Base-by-base conservation (phyloP, 2,797 vertebrate genomes). In the Columba guinea region DNA sequence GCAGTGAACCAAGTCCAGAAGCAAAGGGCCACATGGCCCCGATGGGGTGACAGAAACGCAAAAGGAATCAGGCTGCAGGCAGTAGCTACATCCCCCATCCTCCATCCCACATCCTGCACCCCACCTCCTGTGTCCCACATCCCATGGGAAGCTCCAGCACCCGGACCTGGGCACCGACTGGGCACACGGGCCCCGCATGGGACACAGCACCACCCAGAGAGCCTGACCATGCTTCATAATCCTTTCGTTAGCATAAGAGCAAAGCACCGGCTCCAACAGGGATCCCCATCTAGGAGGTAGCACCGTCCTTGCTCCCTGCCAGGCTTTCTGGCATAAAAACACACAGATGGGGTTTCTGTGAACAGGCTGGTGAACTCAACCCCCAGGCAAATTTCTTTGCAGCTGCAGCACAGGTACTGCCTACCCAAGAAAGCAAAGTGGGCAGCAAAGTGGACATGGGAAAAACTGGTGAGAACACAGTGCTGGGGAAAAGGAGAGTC, bases 101-200 rank as follows among this genome's bases (percentile, higher is more conserved):
- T 17, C 23, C 1, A 0, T 52, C 39, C 32, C 41, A 23, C 1
- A 0, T 52, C 39, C 32, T 8, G 4, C 41, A 30, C 27, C 34
- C 35, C 6, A 3, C 26, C 51, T 30, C 59, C 20, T 13, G 6
- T n/a, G 27, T 10, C 60, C 41, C 2, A 2, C 53, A 41, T 9
- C 32, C 48, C 13, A 4, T 3, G 1, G 23, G 23, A 68, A 22
- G 65, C 39, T 63, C 37, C 44, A 24, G 7, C 3, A 1, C 39
- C 46, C 39, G 12, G 39, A 13, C 39, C 11, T 39, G 39, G 39
- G 39, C 39, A 39, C 39, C 39, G 39, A 39, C 39, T 39, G 39
- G 39, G 39, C 39, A 39, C 39, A 39, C 39, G 9, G 39, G 39
- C 44, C 60, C 34, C 0, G 0, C 0, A 0, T 7, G 35, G 53